A percentile compares a stretch with the other conserved stretches of the same genome.
phyloP scores from a whole-genome alignment of 2,888 invertebrate species.

The Meganola albula region DNA sequence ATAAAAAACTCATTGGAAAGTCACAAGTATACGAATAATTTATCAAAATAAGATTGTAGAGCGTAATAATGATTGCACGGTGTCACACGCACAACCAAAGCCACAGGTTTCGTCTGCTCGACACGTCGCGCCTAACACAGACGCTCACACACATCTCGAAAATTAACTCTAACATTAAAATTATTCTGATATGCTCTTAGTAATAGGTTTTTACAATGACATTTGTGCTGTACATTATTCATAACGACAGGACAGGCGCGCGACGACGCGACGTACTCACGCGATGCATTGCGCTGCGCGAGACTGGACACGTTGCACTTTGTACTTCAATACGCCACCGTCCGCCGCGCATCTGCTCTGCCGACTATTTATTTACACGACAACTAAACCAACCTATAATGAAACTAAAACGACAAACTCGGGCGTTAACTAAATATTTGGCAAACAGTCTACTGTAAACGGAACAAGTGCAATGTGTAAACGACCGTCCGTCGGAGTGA shows the following conservation, averaged over 20 bases:
- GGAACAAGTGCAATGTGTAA: conserved; percentile 46
- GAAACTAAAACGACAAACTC: conserved; percentile 47
- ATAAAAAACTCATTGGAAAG: no score
- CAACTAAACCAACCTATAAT: conserved; percentile 48
- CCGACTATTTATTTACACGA: conserved; percentile 58
- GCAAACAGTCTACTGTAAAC: conserved; percentile 50
- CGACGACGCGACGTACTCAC: conserved; percentile 20
- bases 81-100: conserved; percentile 16
- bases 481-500: conserved; percentile 42
- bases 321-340: conserved; percentile 47
- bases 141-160: conserved; percentile 46
- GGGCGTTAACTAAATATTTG: conserved; percentile 65
- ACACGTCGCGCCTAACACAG: conserved; percentile 32
- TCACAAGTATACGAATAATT: no score
- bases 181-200: conserved; percentile 75
- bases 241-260: conserved; percentile 33
- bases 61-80: no score
- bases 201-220: conserved; percentile 68
- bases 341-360: conserved; percentile 41
- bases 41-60: no score
- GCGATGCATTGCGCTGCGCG: no score
- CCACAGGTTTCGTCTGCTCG: conserved; percentile 29
- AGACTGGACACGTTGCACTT: conserved; percentile 44
- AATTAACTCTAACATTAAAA: conserved; percentile 68
- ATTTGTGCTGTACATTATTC: conserved; percentile 72